phyloP scores from a whole-genome alignment of 2,888 invertebrate species.

The Drosophila sordidula region DNA sequence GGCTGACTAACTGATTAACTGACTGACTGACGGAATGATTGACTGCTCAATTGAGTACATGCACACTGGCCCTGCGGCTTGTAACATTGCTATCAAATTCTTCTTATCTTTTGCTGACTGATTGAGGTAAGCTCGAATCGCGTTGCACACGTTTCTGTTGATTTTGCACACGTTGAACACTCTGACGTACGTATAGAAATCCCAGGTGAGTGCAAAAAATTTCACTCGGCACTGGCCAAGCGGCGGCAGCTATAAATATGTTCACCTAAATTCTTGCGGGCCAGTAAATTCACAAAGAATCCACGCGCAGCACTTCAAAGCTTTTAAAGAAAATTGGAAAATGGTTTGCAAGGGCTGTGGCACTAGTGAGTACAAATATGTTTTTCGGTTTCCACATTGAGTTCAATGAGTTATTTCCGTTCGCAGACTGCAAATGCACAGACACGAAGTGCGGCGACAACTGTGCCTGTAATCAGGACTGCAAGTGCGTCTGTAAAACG shows the following conservation, averaged over 20 bases:
- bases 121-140: conserved; percentile 17
- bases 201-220: conserved; percentile 49
- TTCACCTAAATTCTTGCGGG: not conserved
- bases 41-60: conserved; percentile 17
- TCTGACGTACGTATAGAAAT: conserved; percentile 1
- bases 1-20: conserved; percentile 3
- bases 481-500: conserved; percentile 71
- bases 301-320: conserved; percentile 12
- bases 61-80: not conserved
- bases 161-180: conserved; percentile 65
- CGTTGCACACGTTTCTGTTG: conserved; percentile 57
- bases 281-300: conserved; percentile 11
- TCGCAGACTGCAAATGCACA: conserved; percentile 69
- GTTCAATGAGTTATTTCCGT: not conserved
- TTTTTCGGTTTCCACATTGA: not conserved
- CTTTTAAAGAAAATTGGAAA: conserved; percentile 21
- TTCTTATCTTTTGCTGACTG: conserved; percentile 32
- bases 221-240: conserved; percentile 1
- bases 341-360: conserved; percentile 76
- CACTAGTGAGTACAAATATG: conserved; percentile 55
- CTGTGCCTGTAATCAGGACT: conserved; percentile 68
- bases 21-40: not conserved
- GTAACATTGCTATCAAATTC: conserved; percentile 23
- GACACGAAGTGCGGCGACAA: conserved; percentile 70
- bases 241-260: conserved; percentile 53